Conservation (phyloP, 2,888 invertebrate species). For the Tortrix viridana region DNA sequence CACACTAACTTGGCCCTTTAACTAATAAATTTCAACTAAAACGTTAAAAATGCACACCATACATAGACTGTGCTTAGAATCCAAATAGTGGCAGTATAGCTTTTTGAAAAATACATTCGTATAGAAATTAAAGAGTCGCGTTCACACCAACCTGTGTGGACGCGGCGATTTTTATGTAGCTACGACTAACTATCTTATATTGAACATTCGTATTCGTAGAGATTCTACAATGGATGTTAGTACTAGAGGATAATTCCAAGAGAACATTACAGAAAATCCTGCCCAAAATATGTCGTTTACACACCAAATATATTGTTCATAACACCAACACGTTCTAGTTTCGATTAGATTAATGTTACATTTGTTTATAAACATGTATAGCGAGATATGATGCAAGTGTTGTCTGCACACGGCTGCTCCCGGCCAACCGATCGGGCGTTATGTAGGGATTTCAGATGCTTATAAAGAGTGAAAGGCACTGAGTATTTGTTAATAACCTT, state of each 20-base stretch:
- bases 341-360: slow-evolving; percentile 1
- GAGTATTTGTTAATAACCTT: slow-evolving; percentile 13
- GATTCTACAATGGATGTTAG: slow-evolving; percentile 22
- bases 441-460: background rate
- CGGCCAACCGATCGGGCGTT: background rate
- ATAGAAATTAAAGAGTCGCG: slow-evolving; percentile 1
- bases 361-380: background rate
- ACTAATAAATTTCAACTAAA: slow-evolving; percentile 78
- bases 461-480: slow-evolving; percentile 12
- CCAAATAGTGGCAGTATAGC: slow-evolving; percentile 37
- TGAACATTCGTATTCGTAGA: slow-evolving; percentile 22
- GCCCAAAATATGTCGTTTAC: background rate
- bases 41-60: slow-evolving; percentile 42
- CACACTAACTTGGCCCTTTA: slow-evolving; percentile 61
- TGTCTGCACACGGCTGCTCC: background rate
- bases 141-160: slow-evolving; percentile 12
- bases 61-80: slow-evolving; percentile 32
- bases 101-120: slow-evolving; percentile 22
- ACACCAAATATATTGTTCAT: slow-evolving; percentile 20
- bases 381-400: slow-evolving; percentile 7
- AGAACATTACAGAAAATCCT: background rate
- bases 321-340: slow-evolving; percentile 8
- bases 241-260: too few relatives aligned
- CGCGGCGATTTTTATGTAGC: slow-evolving; percentile 4
- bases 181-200: slow-evolving; percentile 10